phyloP scores from a whole-genome alignment of 2,113 vertebrate genomes.

The Melanotaenia duboulayi region DNA sequence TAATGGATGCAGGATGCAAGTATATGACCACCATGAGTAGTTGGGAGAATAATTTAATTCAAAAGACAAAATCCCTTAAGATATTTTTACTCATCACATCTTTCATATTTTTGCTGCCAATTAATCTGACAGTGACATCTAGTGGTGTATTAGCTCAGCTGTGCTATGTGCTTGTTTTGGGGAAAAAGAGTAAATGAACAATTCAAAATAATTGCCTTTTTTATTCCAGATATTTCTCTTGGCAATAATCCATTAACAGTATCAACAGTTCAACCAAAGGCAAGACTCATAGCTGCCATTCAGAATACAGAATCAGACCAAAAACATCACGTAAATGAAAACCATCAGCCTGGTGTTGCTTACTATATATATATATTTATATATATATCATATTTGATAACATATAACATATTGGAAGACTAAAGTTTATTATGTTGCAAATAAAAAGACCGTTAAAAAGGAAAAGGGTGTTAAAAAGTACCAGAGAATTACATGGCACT shows the following conservation, averaged over 20 bases:
- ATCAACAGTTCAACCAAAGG: constrained; percentile 54
- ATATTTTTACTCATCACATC: not conserved
- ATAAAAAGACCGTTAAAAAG: constrained; percentile 21
- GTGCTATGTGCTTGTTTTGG: not conserved
- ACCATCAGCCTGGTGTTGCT: constrained; percentile 52
- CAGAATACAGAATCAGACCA: constrained; percentile 50
- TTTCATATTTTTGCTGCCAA: not conserved
- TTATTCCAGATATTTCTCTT: constrained; percentile 61
- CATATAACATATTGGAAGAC: constrained; percentile 55
- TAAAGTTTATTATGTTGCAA: constrained; percentile 20
- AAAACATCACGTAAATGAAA: constrained; percentile 42
- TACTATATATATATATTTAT: constrained; percentile 25
- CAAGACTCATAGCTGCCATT: constrained; percentile 57
- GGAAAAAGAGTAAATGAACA: not conserved
- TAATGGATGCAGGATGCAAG: not conserved
- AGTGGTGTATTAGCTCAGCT: constrained; percentile 18
- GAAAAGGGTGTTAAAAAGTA: constrained; percentile 66
- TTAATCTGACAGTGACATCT: constrained; percentile 28
- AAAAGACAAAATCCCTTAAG: not conserved
- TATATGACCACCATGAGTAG: not conserved
- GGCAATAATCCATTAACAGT: constrained; percentile 61
- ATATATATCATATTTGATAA: constrained; percentile 24
- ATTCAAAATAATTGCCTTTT: constrained; percentile 47
- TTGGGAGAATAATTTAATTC: not conserved
- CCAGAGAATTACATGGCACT: constrained; percentile 72